Conservation (phyloP, 2,888 invertebrate genomes). For the Tetanocera ferruginea region DNA sequence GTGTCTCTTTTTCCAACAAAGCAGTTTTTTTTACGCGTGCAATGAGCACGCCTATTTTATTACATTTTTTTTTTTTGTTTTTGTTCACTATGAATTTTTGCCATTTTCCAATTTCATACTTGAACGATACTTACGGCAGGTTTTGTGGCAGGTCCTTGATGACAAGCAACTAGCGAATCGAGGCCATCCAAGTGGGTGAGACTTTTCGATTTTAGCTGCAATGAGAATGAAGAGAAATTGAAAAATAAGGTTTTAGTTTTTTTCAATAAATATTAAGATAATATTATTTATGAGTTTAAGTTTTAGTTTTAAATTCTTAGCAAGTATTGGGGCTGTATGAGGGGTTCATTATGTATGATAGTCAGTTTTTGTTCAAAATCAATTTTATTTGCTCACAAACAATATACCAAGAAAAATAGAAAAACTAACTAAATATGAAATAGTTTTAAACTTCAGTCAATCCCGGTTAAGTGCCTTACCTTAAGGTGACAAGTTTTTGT, state of each 20-base stretch:
- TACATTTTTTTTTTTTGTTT: not conserved
- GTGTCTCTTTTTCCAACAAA: not conserved
- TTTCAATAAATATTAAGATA: not conserved
- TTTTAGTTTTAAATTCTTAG: no score
- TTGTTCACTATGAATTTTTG: not conserved
- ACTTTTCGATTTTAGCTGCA: slow-evolving; percentile 80
- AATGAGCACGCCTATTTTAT: not conserved
- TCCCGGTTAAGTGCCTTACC: no score
- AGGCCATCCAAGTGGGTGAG: slow-evolving; percentile 80
- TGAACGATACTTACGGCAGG: slow-evolving; percentile 35
- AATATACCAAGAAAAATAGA: no score
- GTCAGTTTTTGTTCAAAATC: no score
- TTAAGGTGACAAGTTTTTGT: no score
- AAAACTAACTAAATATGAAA: no score
- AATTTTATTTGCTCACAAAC: no score
- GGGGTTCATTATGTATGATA: no score
- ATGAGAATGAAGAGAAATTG: slow-evolving; percentile 50
- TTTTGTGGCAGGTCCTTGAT: slow-evolving; percentile 55
- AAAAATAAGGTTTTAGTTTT: not conserved
- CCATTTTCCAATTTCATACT: slow-evolving; percentile 28
- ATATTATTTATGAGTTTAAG: no score
- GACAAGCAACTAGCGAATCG: slow-evolving; percentile 71
- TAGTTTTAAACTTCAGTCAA: no score
- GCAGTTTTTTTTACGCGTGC: not conserved
- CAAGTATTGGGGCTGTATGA: no score